Evolutionary conservation across 2,888 invertebrate genomes (phyloP), one percentile per base, ranked within the genome.

Genomic region (Tipula vernalis): DNA sequence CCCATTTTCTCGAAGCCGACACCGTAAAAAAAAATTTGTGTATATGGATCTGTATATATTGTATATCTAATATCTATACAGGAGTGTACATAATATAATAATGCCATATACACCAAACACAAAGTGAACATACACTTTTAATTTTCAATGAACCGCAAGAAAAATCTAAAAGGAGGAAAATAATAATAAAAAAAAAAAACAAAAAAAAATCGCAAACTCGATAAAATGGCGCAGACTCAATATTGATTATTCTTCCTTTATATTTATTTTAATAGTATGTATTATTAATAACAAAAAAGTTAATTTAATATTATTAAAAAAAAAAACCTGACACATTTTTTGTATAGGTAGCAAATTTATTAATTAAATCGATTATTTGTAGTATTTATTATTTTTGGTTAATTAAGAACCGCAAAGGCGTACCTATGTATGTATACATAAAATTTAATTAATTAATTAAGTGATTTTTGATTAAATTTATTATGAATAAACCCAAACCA

Each of bases 81-180:
- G 28, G 18, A 28, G 28, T 71, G 10, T 57, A 44, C 39, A 39
- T 51, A 51, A 51, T 51, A 51, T n/a, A 10, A 47, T 18, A 57
- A 51, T 57, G 18, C 71, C 71, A 12, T 71, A 71, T 71, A 71
- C 71, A 71, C 71, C 28, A 71, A 3, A 71, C 28, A 71, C 28
- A 71, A 12, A 71, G 71, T 8, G 28, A 71, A 71, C 71, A 71
- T 71, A 71, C 28, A 71, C 71, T 71, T 71, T 71, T 71, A 71
- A 71, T 71, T 71, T 71, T 71, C 71, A 71, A 71, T 71, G 71
- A 71, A 71, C 71, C 71, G 71, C 71, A 71, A 71, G 71, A 71
- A 71, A 71, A 71, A 71, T 71, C 71, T 71, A 71, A 71, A 71
- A 28, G 71, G 71, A 71, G 28, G 71, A 71, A 71, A 71, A 13